A percentile compares a stretch with the other conserved stretches of the same genome.
Conservation (phyloP, 2,797 vertebrate genomes). For the Pseudocheirus occidentalis region DNA sequence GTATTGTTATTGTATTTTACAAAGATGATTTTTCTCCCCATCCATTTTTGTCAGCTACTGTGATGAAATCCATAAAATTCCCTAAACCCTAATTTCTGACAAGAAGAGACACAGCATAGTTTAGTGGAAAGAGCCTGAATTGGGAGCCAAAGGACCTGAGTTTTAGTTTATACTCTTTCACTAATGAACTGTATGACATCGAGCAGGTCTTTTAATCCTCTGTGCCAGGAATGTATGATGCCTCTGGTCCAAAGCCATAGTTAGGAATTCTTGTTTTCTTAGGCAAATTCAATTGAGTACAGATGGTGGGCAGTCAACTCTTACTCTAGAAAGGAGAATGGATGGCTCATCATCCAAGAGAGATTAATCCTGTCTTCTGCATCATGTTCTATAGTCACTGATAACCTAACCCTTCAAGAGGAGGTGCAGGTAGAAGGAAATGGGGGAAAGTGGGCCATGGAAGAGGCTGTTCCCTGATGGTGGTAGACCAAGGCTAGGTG, state of each 20-base stretch:
- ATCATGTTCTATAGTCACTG: not conserved
- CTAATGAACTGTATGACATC: not conserved
- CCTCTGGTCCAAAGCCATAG: not conserved
- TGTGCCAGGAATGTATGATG: not conserved
- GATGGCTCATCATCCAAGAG: not conserved
- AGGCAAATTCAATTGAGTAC: not conserved
- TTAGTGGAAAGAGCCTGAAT: conserved; percentile 23
- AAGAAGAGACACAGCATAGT: not conserved
- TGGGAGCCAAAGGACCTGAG: conserved; percentile 1
- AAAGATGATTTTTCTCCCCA: conserved; percentile 31
- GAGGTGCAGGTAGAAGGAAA: not conserved
- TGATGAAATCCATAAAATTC: conserved; percentile 11
- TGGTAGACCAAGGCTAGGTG: not conserved
- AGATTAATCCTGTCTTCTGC: not conserved
- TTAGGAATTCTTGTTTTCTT: not conserved
- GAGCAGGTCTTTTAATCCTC: not conserved
- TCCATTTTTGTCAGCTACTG: conserved; percentile 41
- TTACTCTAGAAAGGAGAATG: not conserved
- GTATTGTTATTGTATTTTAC: conserved; percentile 60
- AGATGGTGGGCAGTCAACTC: not conserved
- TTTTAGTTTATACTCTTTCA: not conserved
- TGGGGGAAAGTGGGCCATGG: not conserved
- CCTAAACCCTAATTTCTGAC: conserved; percentile 47
- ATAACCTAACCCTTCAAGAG: not conserved
- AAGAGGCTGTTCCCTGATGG: not conserved